Conservation (phyloP, 2,797 vertebrate species). For the Chiroxiphia lanceolata region DNA sequence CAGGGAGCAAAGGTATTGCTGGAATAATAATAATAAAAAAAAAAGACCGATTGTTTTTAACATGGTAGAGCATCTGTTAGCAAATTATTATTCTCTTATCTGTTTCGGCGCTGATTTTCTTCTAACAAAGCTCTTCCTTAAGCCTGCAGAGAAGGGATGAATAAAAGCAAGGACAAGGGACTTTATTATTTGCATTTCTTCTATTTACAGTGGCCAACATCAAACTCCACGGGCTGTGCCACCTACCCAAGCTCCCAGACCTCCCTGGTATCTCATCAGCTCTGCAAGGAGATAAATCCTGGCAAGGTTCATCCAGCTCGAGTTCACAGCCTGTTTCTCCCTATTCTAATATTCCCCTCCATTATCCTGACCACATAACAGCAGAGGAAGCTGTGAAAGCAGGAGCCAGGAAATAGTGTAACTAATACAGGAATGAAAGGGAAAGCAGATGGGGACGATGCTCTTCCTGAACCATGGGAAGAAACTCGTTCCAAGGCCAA, state of each 20-base stretch:
- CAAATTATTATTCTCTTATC: conserved; percentile 9
- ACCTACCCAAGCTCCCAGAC: background rate
- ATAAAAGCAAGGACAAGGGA: background rate
- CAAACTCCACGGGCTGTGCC: background rate
- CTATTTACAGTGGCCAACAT: background rate
- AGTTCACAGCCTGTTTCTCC: conserved; percentile 7
- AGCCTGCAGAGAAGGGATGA: background rate
- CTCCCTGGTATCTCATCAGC: background rate
- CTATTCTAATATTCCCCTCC: conserved; percentile 4
- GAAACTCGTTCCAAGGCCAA: conserved; percentile 48
- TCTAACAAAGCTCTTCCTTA: background rate
- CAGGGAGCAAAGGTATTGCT: conserved; percentile 18
- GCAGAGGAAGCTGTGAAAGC: conserved; percentile 34
- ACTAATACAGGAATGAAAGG: background rate
- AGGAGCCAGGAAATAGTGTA: conserved; percentile 51
- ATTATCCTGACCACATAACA: conserved; percentile 14
- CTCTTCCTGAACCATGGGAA: conserved; percentile 46
- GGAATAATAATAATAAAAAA: background rate
- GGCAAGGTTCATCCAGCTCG: conserved; percentile 11
- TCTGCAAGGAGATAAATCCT: conserved; percentile 33
- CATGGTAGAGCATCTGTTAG: background rate
- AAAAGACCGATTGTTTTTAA: background rate
- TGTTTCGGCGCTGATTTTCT: background rate
- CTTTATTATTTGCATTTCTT: background rate
- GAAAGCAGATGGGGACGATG: conserved; percentile 48